Evolutionary conservation across 1,140 invertebrate species (phyloP).

Genomic region (Hermetia illucens): DNA sequence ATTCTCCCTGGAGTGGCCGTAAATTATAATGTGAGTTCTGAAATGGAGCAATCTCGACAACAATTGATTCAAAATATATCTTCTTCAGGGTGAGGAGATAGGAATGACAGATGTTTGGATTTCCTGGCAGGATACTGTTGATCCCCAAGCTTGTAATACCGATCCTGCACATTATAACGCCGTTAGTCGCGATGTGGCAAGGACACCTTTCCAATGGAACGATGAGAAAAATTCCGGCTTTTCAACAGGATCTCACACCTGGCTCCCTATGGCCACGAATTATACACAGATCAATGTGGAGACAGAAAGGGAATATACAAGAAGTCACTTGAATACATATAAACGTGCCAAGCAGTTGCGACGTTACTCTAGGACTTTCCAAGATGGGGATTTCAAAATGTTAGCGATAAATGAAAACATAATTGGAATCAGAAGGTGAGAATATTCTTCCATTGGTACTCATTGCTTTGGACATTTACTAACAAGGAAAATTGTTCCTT

Average conservation of each 20-base stretch:
- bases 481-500: no score
- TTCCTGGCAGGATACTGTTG: conserved; percentile 29
- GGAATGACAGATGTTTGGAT: conserved; percentile 54
- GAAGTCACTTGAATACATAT: conserved; percentile 31
- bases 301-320: conserved; percentile 12
- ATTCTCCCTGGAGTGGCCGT: conserved; percentile 60
- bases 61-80: no score
- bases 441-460: no score
- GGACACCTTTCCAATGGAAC: conserved; percentile 49
- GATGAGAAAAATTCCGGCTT: conserved; percentile 37
- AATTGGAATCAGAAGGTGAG: conserved; percentile 32
- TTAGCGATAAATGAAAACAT: conserved; percentile 25
- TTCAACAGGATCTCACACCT: conserved; percentile 32
- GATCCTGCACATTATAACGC: conserved; percentile 35
- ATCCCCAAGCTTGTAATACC: conserved; percentile 32
- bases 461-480: no score
- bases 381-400: conserved; percentile 27
- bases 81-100: conserved; percentile 50
- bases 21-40: conserved; percentile 49
- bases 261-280: conserved; percentile 42
- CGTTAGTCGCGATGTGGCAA: conserved; percentile 37
- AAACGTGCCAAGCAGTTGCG: conserved; percentile 29
- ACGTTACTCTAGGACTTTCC: conserved; percentile 22
- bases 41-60: no score
- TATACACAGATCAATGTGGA: conserved; percentile 34